Conservation (phyloP, 1,140 invertebrate genomes). For the Drosophila sturtevanti region DNA sequence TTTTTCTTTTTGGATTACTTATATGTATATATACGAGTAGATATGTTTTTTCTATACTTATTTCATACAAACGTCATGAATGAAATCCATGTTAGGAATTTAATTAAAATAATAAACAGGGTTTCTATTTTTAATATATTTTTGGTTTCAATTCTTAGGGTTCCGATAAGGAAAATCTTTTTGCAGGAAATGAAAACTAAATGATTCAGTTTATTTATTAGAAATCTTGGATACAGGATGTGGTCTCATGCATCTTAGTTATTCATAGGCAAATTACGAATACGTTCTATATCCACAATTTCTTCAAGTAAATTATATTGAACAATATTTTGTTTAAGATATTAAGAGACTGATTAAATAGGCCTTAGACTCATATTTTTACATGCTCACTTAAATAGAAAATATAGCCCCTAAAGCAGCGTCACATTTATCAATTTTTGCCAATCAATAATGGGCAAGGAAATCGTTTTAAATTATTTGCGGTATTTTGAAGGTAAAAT, state of each 20-base stretch:
- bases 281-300: neutral
- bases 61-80: too few species aligned
- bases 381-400: neutral
- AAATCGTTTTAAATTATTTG: constrained; percentile 68
- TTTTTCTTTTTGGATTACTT: too few species aligned
- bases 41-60: too few species aligned
- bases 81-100: too few species aligned
- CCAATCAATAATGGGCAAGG: constrained; percentile 66
- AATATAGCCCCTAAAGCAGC: constrained; percentile 9
- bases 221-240: too few species aligned
- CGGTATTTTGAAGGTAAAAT: constrained; percentile 59
- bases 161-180: too few species aligned
- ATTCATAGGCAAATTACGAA: neutral
- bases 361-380: neutral
- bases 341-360: neutral
- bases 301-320: neutral
- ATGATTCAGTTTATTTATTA: too few species aligned
- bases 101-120: too few species aligned
- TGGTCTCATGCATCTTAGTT: neutral
- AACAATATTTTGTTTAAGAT: neutral
- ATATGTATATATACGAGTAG: too few species aligned
- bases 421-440: constrained; percentile 67
- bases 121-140: too few species aligned
- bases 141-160: too few species aligned
- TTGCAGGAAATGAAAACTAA: too few species aligned